These are phyloP conservation scores for Reticulitermes speratus DNA, from an alignment of 1,140 invertebrate species.

Conservation along the genomic window DNA sequence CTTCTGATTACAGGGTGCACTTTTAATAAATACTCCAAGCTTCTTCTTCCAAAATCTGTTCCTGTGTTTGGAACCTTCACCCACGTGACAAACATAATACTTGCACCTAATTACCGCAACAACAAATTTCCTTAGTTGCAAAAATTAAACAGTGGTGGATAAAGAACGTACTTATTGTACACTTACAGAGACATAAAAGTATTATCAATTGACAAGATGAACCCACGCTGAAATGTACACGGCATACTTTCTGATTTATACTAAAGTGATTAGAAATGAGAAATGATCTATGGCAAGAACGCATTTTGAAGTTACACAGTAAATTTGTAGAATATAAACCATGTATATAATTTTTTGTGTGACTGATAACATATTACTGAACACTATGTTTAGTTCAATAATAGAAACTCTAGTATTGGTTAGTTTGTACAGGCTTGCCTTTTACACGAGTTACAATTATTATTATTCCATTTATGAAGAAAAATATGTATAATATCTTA, in stretches of 20 bases:
- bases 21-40: background rate
- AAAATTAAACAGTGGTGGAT: background rate
- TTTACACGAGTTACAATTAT: background rate
- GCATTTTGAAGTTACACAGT: background rate
- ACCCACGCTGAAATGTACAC: background rate
- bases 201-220: background rate
- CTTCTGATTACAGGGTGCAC: background rate
- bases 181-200: background rate
- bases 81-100: background rate
- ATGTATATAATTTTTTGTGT: background rate
- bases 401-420: background rate
- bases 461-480: constrained; percentile 3
- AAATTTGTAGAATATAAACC: background rate
- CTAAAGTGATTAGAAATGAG: background rate
- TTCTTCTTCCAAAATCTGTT: background rate
- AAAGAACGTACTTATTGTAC: background rate
- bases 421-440: constrained; percentile 18
- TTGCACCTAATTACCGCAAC: background rate
- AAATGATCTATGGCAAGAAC: background rate
- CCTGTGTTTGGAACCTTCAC: background rate
- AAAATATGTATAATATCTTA: constrained; percentile 24
- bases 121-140: background rate
- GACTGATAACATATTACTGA: background rate
- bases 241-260: background rate
- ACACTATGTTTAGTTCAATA: background rate